phyloP scores from a whole-genome alignment of 2,888 invertebrate species.

The Azorinus chamasolen region DNA sequence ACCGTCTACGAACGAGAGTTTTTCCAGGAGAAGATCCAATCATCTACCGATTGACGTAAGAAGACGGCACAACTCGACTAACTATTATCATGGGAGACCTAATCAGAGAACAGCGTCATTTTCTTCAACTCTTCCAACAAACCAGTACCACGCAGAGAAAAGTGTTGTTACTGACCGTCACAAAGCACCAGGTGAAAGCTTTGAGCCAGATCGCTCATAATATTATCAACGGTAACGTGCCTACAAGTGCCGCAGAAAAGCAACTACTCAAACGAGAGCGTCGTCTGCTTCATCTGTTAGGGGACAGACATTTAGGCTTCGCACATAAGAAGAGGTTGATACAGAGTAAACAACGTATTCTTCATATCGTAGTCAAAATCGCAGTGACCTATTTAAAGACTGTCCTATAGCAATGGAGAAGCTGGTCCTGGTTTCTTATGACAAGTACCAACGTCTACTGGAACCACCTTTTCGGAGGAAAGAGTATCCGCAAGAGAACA shows the following conservation, averaged over 20 bases:
- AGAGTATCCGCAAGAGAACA: background rate
- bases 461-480: background rate
- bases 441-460: slow-evolving; percentile 25
- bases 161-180: slow-evolving; percentile 19
- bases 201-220: slow-evolving; percentile 27
- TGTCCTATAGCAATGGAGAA: slow-evolving; percentile 32
- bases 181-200: slow-evolving; percentile 30
- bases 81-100: slow-evolving; percentile 19
- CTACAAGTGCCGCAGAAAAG: slow-evolving; percentile 5
- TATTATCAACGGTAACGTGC: slow-evolving; percentile 6
- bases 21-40: slow-evolving; percentile 21
- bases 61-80: background rate
- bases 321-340: background rate
- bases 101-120: slow-evolving; percentile 27
- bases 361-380: too few species aligned
- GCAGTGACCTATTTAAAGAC: too few species aligned
- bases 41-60: slow-evolving; percentile 32
- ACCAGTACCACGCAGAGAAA: slow-evolving; percentile 19
- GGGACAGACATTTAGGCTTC: too few species aligned
- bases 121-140: slow-evolving; percentile 14
- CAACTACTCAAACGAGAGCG: slow-evolving; percentile 5
- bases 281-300: slow-evolving; percentile 14
- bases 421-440: slow-evolving; percentile 26
- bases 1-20: slow-evolving; percentile 7
- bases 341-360: too few species aligned